Conservation (phyloP, 2,888 invertebrate species). For the Tanytarsus gracilentus region DNA sequence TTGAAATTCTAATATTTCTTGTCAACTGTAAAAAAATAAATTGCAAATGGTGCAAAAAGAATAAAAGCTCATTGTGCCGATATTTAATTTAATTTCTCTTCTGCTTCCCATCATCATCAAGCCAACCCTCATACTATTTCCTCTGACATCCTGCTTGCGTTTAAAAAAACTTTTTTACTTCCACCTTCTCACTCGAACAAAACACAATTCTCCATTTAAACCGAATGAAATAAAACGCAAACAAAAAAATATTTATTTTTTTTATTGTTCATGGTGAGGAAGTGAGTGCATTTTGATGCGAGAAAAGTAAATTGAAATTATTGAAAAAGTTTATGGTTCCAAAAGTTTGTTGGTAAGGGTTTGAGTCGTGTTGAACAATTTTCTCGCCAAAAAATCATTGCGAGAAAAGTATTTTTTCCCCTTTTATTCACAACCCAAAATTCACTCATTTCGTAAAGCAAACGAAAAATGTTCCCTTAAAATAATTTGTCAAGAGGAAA, state of each 20-base stretch:
- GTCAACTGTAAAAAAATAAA: too few relatives aligned
- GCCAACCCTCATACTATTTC: not conserved
- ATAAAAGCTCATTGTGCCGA: not conserved
- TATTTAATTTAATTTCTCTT: not conserved
- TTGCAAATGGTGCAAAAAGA: constrained; percentile 7
- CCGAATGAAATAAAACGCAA: not conserved
- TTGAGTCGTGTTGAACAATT: too few relatives aligned
- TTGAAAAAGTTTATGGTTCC: too few relatives aligned
- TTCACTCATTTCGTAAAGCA: too few relatives aligned
- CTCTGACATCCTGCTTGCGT: not conserved
- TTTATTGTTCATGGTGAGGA: too few relatives aligned
- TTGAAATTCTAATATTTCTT: too few relatives aligned
- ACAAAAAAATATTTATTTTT: too few relatives aligned
- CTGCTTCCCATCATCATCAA: not conserved
- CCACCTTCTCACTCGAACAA: not conserved
- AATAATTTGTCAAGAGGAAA: not conserved
- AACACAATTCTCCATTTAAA: not conserved
- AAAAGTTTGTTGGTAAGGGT: too few relatives aligned
- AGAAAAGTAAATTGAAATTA: not conserved
- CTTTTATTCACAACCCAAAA: too few relatives aligned
- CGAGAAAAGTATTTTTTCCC: too few relatives aligned
- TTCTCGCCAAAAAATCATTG: too few relatives aligned
- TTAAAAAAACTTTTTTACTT: not conserved
- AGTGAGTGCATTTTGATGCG: not conserved
- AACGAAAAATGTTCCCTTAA: not conserved